Evolutionary conservation across 2,888 invertebrate species (phyloP).

Genomic region (Cataglyphis livida): DNA sequence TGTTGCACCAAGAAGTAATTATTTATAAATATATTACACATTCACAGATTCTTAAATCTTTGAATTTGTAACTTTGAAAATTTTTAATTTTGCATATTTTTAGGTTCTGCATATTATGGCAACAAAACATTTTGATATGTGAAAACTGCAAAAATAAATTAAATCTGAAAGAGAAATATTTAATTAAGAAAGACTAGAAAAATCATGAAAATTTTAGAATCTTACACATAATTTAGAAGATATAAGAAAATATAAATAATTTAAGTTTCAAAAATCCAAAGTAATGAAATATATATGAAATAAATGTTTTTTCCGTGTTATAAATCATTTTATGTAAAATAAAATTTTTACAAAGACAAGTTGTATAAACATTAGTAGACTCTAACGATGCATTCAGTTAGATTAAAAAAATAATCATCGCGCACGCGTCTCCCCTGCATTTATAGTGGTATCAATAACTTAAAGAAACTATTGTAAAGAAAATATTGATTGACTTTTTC

Average conservation of each 20-base stretch:
- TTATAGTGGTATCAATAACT: not conserved
- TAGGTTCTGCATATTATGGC: not conserved
- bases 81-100: slow-evolving; percentile 1
- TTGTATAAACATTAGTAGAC: not conserved
- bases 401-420: not conserved
- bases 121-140: not conserved
- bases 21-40: slow-evolving; percentile 8
- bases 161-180: not conserved
- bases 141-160: not conserved
- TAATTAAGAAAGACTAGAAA: not conserved
- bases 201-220: slow-evolving; percentile 10
- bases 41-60: slow-evolving; percentile 33
- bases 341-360: not conserved
- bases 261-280: not conserved
- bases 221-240: not conserved
- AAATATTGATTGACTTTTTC: not conserved
- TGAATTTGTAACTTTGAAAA: slow-evolving; percentile 3
- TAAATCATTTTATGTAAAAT: not conserved
- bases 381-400: not conserved
- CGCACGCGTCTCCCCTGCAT: not conserved
- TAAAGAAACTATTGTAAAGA: not conserved
- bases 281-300: not conserved
- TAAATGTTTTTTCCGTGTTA: not conserved
- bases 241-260: slow-evolving; percentile 23
- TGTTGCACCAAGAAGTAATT: not conserved